Conservation (phyloP, 2,888 invertebrate species). For the Aporophyla nigra region DNA sequence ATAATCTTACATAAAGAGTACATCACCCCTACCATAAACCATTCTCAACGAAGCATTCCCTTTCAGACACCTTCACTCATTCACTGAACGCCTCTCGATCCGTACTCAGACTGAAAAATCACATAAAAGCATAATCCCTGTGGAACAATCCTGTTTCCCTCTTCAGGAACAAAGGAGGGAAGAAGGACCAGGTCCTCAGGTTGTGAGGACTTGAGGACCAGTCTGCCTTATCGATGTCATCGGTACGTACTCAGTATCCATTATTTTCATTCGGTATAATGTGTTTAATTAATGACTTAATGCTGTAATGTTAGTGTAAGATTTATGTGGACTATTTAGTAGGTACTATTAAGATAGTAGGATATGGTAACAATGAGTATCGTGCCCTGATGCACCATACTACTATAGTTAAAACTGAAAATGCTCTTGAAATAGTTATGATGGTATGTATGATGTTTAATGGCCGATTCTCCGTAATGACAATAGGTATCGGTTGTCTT, state of each 20-base stretch:
- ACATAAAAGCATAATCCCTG: slow-evolving; percentile 77
- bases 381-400: not conserved
- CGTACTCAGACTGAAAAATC: slow-evolving; percentile 76
- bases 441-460: not conserved
- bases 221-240: slow-evolving; percentile 77
- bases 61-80: slow-evolving; percentile 57
- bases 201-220: slow-evolving; percentile 43
- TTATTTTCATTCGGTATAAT: slow-evolving; percentile 62
- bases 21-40: slow-evolving; percentile 25
- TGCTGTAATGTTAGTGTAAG: not conserved
- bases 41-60: slow-evolving; percentile 46
- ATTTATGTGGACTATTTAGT: not conserved
- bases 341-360: slow-evolving; percentile 10
- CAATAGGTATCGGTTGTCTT: not conserved
- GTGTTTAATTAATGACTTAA: slow-evolving; percentile 51
- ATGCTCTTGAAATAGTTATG: not conserved
- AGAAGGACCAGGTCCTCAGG: slow-evolving; percentile 62
- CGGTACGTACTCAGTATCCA: slow-evolving; percentile 63
- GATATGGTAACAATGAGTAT: not conserved
- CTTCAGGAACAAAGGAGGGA: slow-evolving; percentile 67
- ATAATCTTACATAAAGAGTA: not conserved
- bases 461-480: not conserved
- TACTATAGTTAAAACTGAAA: not conserved
- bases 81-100: slow-evolving; percentile 67
- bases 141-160: slow-evolving; percentile 78